Percentiles rank a stretch among this genome's conserved stretches.
These are phyloP conservation scores for Scartelaos histophorus DNA, from an alignment of 2,113 vertebrate genomes.

Conservation along the genomic window DNA sequence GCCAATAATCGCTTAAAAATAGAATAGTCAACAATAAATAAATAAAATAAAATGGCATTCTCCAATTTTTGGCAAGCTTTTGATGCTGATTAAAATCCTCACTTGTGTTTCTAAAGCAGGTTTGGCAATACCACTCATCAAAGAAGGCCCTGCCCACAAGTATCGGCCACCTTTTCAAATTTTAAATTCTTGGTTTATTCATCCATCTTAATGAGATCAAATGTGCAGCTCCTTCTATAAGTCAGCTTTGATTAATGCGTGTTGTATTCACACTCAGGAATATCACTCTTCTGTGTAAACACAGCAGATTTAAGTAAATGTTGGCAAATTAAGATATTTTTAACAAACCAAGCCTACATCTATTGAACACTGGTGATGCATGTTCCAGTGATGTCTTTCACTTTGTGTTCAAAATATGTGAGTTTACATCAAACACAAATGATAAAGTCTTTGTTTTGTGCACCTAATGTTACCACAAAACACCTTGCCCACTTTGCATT, in stretches of 20 bases:
- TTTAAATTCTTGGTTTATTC: conserved; percentile 62
- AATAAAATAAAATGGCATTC: conserved; percentile 25
- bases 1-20: conserved; percentile 52
- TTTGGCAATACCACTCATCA: conserved; percentile 59
- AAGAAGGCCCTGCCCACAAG: conserved; percentile 42
- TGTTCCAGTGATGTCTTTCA: neutral
- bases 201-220: conserved; percentile 65
- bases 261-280: conserved; percentile 16
- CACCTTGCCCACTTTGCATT: conserved; percentile 41
- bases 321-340: neutral
- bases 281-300: neutral
- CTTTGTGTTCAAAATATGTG: neutral
- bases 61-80: conserved; percentile 62
- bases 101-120: conserved; percentile 63
- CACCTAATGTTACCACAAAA: conserved; percentile 12
- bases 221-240: conserved; percentile 41
- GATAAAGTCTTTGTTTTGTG: conserved; percentile 28
- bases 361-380: neutral
- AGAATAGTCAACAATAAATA: conserved; percentile 21
- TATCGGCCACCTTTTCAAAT: neutral
- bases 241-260: conserved; percentile 33
- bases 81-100: conserved; percentile 48
- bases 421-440: neutral
- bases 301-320: neutral
- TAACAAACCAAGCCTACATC: neutral